Conservation (phyloP, 2,888 invertebrate species). For the Ernsta delagoae region DNA sequence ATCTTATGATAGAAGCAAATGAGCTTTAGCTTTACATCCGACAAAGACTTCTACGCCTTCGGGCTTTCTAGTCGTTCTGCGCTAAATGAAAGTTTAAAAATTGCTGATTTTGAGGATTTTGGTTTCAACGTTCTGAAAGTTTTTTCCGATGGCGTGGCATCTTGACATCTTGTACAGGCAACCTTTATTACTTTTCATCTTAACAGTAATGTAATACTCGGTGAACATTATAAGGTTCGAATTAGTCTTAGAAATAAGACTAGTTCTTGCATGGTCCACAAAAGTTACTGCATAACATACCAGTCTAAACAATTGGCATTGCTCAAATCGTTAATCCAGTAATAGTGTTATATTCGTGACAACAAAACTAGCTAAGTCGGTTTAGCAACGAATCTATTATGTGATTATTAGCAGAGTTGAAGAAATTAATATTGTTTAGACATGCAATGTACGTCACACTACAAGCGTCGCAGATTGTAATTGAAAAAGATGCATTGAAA, state of each 20-base stretch:
- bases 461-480: background rate
- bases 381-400: slow-evolving; percentile 30
- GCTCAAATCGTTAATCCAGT: slow-evolving; percentile 8
- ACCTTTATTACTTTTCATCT: too few relatives aligned
- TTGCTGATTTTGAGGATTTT: too few relatives aligned
- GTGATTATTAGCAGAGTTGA: slow-evolving; percentile 21
- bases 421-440: slow-evolving; percentile 14
- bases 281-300: background rate
- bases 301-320: slow-evolving; percentile 13
- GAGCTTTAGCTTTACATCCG: too few relatives aligned
- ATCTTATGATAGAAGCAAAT: too few relatives aligned
- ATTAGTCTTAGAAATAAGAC: too few relatives aligned
- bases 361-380: slow-evolving; percentile 15
- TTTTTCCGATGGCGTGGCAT: too few relatives aligned
- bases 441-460: slow-evolving; percentile 14
- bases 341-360: slow-evolving; percentile 25
- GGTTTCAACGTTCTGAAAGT: too few relatives aligned
- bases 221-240: background rate
- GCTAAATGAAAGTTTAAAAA: too few relatives aligned
- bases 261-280: background rate
- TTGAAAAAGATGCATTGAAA: background rate
- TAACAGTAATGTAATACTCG: too few relatives aligned
- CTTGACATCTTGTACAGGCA: too few relatives aligned
- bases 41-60: too few relatives aligned
- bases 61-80: too few relatives aligned